These are phyloP conservation scores for Aleadryas rufinucha DNA, from an alignment of 2,113 vertebrate genomes.

Conservation along the genomic window DNA sequence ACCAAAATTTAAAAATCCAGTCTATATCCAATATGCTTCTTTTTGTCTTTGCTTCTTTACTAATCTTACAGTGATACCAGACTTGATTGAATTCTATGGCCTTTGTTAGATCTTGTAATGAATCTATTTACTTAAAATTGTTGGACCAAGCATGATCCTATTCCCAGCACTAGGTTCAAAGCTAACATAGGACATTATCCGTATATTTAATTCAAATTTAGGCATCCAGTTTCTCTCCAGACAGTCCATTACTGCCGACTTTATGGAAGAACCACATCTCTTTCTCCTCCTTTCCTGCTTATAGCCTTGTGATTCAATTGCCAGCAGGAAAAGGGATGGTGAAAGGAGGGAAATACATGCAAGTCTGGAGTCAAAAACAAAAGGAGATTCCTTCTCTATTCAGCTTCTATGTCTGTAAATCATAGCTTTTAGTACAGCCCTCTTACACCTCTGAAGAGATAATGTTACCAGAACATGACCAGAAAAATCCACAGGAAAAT, in stretches of 20 bases:
- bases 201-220: background rate
- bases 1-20: background rate
- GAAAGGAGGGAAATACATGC: background rate
- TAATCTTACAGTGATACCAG: background rate
- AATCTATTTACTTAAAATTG: background rate
- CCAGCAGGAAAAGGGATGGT: background rate
- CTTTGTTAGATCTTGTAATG: background rate
- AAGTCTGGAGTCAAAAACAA: background rate
- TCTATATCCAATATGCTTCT: background rate
- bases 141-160: background rate
- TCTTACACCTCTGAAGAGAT: background rate
- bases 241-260: background rate
- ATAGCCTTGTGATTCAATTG: background rate
- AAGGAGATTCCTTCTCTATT: background rate
- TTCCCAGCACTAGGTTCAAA: background rate
- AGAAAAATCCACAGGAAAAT: background rate
- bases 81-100: background rate
- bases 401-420: background rate
- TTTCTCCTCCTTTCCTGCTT: background rate
- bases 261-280: background rate
- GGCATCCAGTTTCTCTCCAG: background rate
- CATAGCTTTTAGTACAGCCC: background rate
- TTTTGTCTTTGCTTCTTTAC: background rate
- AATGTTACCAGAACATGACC: background rate
- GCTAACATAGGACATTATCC: background rate